Percentiles rank a stretch among this genome's conserved stretches.
Evolutionary conservation across 2,888 invertebrate species (phyloP).

Genomic region (Lycophotia porphyrea): DNA sequence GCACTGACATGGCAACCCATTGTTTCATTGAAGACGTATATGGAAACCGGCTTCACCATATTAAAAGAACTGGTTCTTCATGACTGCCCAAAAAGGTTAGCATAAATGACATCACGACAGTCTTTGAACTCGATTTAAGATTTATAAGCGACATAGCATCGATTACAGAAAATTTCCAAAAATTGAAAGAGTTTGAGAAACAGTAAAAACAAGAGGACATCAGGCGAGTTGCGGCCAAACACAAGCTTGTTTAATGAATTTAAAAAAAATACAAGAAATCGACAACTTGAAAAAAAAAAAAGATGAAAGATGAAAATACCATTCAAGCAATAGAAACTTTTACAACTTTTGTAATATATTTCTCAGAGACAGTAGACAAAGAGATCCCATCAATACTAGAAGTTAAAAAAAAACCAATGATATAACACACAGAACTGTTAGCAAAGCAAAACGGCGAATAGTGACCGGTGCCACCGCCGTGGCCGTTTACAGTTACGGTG

Average conservation of each 20-base stretch:
- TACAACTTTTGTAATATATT: not conserved
- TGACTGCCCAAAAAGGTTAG: constrained; percentile 4
- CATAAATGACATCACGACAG: constrained; percentile 10
- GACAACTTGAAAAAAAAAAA: not conserved
- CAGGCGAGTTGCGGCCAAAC: not conserved
- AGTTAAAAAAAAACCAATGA: constrained; percentile 1
- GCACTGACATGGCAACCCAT: constrained; percentile 21
- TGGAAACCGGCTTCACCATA: constrained; percentile 5
- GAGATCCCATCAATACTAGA: not conserved
- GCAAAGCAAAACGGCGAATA: constrained; percentile 32
- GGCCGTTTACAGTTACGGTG: constrained; percentile 51
- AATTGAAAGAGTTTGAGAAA: not conserved
- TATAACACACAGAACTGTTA: constrained; percentile 9
- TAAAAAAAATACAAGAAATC: no score
- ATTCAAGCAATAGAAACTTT: not conserved
- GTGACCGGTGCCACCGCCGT: constrained; percentile 9
- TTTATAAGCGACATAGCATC: constrained; percentile 15
- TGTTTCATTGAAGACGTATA: constrained; percentile 26
- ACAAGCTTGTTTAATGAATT: not conserved
- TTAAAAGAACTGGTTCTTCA: constrained; percentile 34
- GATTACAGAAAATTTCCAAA: not conserved
- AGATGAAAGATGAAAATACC: not conserved
- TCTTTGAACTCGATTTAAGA: not conserved
- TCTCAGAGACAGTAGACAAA: not conserved
- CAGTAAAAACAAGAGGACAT: not conserved